Evolutionary conservation across 2,113 vertebrate genomes (phyloP).

Genomic region (Boulengeromyrus knoepffleri): DNA sequence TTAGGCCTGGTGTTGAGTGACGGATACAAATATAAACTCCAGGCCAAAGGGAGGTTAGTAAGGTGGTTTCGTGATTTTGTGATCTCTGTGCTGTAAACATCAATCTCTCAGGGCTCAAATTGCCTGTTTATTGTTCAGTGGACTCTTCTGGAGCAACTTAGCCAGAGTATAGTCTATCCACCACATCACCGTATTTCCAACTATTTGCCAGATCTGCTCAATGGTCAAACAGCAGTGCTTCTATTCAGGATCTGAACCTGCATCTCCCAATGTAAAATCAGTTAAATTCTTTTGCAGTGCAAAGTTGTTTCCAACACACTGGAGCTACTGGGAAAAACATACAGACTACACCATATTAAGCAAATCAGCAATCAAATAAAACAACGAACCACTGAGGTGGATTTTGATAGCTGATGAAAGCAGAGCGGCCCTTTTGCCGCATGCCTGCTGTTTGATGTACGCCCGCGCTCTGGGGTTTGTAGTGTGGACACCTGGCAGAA

Average conservation of each 20-base stretch:
- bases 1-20: neutral
- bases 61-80: neutral
- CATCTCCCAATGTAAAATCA: neutral
- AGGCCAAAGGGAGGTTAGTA: neutral
- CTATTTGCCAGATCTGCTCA: neutral
- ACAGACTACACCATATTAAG: neutral
- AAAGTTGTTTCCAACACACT: neutral
- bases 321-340: neutral
- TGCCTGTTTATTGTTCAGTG: neutral
- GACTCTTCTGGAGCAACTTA: neutral
- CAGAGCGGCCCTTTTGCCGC: neutral
- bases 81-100: neutral
- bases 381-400: neutral
- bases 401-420: neutral
- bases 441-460: neutral
- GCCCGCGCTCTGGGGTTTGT: neutral
- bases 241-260: neutral
- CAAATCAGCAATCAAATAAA: slow-evolving; percentile 1
- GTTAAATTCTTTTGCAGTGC: neutral
- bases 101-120: neutral
- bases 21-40: neutral
- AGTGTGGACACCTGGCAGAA: slow-evolving; percentile 21
- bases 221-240: neutral
- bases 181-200: neutral
- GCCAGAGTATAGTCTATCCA: neutral